Evolutionary conservation across 2,797 vertebrate species (phyloP).

Genomic region (Anabas testudineus): DNA sequence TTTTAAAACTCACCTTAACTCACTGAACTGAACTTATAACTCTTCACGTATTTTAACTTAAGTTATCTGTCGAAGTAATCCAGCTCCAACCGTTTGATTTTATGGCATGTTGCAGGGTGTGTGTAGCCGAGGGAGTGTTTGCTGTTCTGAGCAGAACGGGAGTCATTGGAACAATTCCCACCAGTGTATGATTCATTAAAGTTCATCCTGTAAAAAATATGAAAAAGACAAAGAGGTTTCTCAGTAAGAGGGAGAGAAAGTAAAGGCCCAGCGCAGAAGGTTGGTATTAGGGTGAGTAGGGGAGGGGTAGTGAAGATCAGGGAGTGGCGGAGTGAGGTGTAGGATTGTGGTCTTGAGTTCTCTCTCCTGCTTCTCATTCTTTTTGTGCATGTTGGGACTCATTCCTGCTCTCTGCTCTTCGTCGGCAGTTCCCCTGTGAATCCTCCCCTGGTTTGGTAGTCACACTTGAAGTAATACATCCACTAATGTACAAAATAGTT

Average conservation of each 20-base stretch:
- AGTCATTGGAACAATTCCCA: constrained; percentile 16
- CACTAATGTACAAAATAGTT: too few species aligned
- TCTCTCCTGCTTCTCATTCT: constrained; percentile 56
- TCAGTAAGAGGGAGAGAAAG: constrained; percentile 13
- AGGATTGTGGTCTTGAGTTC: constrained; percentile 50
- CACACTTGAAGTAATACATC: not conserved
- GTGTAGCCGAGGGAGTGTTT: not conserved
- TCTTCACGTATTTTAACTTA: not conserved
- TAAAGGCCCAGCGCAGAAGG: constrained; percentile 16
- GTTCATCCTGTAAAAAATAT: not conserved
- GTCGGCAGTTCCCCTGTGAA: constrained; percentile 18
- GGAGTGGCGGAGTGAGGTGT: constrained; percentile 68
- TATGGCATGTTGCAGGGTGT: constrained; percentile 1
- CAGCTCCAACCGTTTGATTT: not conserved
- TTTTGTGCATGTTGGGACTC: constrained; percentile 66
- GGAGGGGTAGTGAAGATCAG: constrained; percentile 55
- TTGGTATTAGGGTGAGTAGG: not conserved
- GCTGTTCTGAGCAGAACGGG: constrained; percentile 19
- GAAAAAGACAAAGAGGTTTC: not conserved
- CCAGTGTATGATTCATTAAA: not conserved
- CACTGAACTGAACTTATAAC: not conserved
- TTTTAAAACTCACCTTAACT: not conserved
- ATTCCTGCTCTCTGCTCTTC: constrained; percentile 46
- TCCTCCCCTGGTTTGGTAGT: not conserved
- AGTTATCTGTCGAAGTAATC: constrained; percentile 8